These are phyloP conservation scores for Hipparchia semele DNA, from an alignment of 2,888 invertebrate genomes.

Conservation along the genomic window DNA sequence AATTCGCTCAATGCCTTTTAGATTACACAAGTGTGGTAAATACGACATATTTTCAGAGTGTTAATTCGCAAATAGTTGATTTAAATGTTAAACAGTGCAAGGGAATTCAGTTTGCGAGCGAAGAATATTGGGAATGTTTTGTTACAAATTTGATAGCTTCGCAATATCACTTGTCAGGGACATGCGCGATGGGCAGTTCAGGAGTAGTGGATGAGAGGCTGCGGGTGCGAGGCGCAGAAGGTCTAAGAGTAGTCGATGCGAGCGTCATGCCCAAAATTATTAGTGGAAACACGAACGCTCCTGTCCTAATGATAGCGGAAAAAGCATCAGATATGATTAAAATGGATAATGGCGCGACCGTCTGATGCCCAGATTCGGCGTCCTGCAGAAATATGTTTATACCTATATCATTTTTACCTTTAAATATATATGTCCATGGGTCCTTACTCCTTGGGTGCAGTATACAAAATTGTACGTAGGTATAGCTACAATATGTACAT, in stretches of 20 bases:
- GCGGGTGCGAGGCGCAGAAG: slow-evolving; percentile 77
- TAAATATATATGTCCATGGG: too few relatives aligned
- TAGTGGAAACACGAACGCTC: slow-evolving; percentile 84
- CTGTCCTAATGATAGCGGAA: slow-evolving; percentile 85
- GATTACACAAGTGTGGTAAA: slow-evolving; percentile 46
- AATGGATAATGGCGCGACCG: slow-evolving; percentile 43
- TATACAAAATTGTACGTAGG: too few relatives aligned
- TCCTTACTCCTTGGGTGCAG: too few relatives aligned
- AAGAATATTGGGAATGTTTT: slow-evolving; percentile 62
- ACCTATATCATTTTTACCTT: too few relatives aligned
- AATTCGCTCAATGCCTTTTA: slow-evolving; percentile 44
- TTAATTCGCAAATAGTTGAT: slow-evolving; percentile 44
- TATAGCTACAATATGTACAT: too few relatives aligned
- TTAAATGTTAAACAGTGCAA: slow-evolving; percentile 51
- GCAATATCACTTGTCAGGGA: slow-evolving; percentile 56
- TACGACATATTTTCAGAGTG: slow-evolving; percentile 44
- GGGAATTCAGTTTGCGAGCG: slow-evolving; percentile 48
- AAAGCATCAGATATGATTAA: slow-evolving; percentile 84
- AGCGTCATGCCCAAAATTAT: slow-evolving; percentile 84
- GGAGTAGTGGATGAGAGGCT: slow-evolving; percentile 58
- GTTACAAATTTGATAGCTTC: slow-evolving; percentile 52
- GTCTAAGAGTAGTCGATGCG: slow-evolving; percentile 84
- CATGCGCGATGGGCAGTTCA: slow-evolving; percentile 60
- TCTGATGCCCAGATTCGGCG: neutral
- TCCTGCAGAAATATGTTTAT: too few relatives aligned